Evolutionary conservation across 2,797 vertebrate genomes (phyloP).

Genomic region (Pipistrellus nathusii): DNA sequence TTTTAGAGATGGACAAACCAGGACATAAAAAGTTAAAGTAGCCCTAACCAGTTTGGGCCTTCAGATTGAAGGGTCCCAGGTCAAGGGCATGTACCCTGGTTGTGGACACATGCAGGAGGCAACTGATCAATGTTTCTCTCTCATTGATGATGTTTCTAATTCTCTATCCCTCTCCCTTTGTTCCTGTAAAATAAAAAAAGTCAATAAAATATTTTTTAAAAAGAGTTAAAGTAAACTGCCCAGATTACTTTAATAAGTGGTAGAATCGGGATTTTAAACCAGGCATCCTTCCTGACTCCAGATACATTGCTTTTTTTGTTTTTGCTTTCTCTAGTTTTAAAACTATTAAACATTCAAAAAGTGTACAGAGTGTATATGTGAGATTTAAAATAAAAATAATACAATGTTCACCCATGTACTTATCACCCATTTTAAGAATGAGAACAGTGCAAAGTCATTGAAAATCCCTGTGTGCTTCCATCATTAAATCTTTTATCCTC

Average conservation of each 20-base stretch:
- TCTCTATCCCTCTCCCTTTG: no score
- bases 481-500: background rate
- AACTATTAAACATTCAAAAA: background rate
- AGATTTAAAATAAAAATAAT: background rate
- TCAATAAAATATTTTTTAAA: no score
- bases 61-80: no score
- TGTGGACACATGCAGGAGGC: no score
- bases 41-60: no score
- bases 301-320: background rate
- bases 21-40: background rate
- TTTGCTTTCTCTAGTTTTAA: background rate
- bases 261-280: background rate
- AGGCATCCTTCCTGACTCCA: background rate
- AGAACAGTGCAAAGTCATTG: background rate
- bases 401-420: background rate
- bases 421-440: background rate
- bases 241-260: background rate
- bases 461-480: background rate
- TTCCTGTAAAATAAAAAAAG: no score
- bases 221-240: background rate
- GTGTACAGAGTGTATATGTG: background rate
- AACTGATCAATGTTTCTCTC: no score
- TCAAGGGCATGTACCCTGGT: no score
- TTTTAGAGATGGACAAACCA: background rate
- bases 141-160: no score